These are phyloP conservation scores for Apus apus DNA, from an alignment of 2,113 vertebrate species.

Conservation along the genomic window DNA sequence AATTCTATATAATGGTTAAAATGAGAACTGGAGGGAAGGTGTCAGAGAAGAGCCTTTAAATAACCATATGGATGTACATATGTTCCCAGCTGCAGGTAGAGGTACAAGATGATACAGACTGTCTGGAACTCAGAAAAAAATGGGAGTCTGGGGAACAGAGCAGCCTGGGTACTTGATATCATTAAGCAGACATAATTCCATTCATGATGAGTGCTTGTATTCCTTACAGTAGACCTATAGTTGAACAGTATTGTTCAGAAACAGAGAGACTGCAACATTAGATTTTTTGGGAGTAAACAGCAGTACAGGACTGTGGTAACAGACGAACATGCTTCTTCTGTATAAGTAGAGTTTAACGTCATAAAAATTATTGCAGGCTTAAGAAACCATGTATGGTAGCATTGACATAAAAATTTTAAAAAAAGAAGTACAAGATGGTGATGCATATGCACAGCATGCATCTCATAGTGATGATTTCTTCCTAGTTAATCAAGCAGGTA, in stretches of 20 bases:
- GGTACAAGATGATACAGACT: neutral
- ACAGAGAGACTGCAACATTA: neutral
- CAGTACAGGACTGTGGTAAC: neutral
- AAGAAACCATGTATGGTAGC: neutral
- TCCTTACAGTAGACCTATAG: neutral
- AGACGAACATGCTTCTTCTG: fast-evolving
- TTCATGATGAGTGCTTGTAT: neutral
- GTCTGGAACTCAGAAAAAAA: neutral
- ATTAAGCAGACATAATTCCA: neutral
- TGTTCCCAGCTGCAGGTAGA: neutral
- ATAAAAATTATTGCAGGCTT: neutral
- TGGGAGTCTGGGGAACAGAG: neutral
- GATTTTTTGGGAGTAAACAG: neutral
- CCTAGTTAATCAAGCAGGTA: neutral
- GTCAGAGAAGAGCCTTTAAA: neutral
- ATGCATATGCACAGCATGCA: neutral
- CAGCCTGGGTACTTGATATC: neutral
- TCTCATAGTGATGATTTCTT: neutral
- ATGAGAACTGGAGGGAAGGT: neutral
- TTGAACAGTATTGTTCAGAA: neutral
- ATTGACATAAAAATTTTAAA: neutral
- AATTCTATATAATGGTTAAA: neutral
- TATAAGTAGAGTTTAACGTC: neutral
- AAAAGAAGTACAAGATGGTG: neutral
- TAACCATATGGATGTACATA: neutral